phyloP scores from a whole-genome alignment of 2,797 vertebrate genomes.

The Chrosomus eos region DNA sequence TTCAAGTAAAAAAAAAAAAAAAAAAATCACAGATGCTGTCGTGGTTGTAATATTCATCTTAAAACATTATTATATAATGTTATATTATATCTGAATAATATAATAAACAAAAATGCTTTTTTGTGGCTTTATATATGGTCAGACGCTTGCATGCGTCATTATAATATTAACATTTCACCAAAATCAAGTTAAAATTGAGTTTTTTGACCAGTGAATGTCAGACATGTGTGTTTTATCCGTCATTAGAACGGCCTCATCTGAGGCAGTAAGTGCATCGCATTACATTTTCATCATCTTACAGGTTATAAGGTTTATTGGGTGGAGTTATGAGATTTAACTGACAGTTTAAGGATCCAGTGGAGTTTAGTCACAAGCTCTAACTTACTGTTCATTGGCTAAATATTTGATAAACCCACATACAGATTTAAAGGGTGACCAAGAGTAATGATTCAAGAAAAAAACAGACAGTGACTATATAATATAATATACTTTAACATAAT shows the following conservation, averaged over 20 bases:
- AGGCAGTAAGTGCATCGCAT: neutral
- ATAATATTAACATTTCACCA: neutral
- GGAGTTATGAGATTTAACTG: neutral
- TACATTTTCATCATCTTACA: neutral
- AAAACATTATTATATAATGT: neutral
- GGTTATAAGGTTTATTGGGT: neutral
- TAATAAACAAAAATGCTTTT: neutral
- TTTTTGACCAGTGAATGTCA: no score
- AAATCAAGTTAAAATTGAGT: no score
- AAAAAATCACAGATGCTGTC: neutral
- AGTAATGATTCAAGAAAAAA: neutral
- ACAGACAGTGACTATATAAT: neutral
- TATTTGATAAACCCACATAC: neutral
- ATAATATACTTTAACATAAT: neutral
- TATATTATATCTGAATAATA: neutral
- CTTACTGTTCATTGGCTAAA: neutral
- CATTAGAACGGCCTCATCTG: neutral
- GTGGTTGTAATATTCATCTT: neutral
- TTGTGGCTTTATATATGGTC: neutral
- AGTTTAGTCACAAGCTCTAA: neutral
- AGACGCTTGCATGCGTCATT: neutral
- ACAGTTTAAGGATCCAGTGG: neutral
- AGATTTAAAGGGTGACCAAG: neutral
- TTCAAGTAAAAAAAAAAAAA: neutral
- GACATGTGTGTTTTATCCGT: neutral